Conservation (phyloP, 2,888 invertebrate species). For the Chrysotoxum bicinctum region DNA sequence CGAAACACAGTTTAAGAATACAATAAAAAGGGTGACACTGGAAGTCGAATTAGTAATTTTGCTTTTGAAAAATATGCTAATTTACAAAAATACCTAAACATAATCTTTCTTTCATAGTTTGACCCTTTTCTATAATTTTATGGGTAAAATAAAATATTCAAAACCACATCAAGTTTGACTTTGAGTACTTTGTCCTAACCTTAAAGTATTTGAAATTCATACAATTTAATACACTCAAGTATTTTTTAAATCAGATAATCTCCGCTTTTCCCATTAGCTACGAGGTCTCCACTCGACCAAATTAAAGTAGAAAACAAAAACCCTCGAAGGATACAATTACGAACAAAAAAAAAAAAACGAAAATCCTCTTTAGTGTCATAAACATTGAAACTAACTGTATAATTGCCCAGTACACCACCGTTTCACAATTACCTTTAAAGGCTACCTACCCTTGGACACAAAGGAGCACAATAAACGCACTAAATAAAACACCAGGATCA, state of each 20-base stretch:
- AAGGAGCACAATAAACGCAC: constrained; percentile 4
- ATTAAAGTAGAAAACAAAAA: constrained; percentile 46
- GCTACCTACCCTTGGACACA: background rate
- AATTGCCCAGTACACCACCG: constrained; percentile 19
- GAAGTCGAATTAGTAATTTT: no score
- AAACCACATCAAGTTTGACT: no score
- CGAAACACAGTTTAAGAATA: no score
- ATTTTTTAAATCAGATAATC: constrained; percentile 60
- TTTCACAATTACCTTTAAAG: background rate
- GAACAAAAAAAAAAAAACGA: background rate
- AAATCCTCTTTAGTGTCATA: constrained; percentile 19
- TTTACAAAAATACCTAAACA: no score
- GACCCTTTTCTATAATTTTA: no score
- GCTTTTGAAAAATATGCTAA: no score
- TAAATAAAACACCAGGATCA: background rate
- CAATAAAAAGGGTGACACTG: no score
- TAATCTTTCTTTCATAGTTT: no score
- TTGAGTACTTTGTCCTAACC: background rate
- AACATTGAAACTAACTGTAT: constrained; percentile 25
- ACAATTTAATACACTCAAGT: constrained; percentile 28
- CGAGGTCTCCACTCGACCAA: constrained; percentile 27
- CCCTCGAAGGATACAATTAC: background rate
- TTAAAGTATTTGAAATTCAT: background rate
- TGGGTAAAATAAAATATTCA: no score
- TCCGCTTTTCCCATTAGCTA: constrained; percentile 48